These are phyloP conservation scores for Piscicola geometra DNA, from an alignment of 2,888 invertebrate species.

Conservation along the genomic window DNA sequence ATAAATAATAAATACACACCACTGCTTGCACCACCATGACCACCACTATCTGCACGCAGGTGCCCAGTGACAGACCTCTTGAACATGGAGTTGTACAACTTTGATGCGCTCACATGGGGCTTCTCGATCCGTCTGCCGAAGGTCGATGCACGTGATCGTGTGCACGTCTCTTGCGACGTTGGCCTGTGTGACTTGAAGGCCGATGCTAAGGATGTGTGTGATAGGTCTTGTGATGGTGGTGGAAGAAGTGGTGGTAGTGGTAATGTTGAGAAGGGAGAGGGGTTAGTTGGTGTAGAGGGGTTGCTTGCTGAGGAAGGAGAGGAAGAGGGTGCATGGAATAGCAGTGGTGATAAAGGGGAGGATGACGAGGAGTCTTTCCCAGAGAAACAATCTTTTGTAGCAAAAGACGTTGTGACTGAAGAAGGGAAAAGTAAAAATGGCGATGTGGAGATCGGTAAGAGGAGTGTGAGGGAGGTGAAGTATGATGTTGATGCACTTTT, in stretches of 20 bases:
- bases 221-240: slow-evolving; percentile 38
- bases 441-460: not conserved
- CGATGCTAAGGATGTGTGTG: slow-evolving; percentile 40
- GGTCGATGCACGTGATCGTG: slow-evolving; percentile 34
- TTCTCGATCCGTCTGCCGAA: slow-evolving; percentile 39
- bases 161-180: slow-evolving; percentile 39
- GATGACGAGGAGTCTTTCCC: too few species aligned
- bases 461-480: not conserved
- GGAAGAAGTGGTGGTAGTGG: too few species aligned
- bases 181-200: slow-evolving; percentile 40
- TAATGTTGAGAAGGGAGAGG: too few species aligned
- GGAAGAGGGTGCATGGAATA: too few species aligned
- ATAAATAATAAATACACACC: too few species aligned
- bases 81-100: slow-evolving; percentile 38
- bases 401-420: too few species aligned
- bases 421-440: too few species aligned
- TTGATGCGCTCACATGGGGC: slow-evolving; percentile 41
- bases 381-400: too few species aligned
- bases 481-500: not conserved
- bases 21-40: too few species aligned
- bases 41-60: not conserved
- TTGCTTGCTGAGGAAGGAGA: too few species aligned
- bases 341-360: too few species aligned
- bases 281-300: too few species aligned
- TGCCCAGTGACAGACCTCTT: slow-evolving; percentile 23